Base-by-base conservation (phyloP, 2,888 invertebrate species). In the Ectropis crepuscularia region DNA sequence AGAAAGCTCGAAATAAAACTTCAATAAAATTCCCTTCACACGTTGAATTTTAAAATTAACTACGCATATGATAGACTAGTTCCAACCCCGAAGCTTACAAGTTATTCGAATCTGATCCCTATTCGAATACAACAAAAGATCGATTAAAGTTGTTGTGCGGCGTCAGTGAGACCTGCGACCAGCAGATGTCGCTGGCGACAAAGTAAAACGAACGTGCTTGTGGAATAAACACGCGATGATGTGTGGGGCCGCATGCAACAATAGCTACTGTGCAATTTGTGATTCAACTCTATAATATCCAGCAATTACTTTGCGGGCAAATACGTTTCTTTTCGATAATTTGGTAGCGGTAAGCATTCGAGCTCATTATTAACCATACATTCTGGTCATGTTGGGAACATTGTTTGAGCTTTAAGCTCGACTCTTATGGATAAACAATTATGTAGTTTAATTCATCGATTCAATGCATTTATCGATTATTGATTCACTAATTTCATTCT, bases 161-260 rank as follows among this genome's bases (percentile, higher is more conserved):
- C 61, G 68, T 67, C 70, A 61, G 53, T 53, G 54, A 67, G 67
- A 69, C 65, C 66, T 67, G 57, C 64, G 71, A 64, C 65, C 59
- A 75, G 81, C 88, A 88, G 89, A 90, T 91, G 90, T 88, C 86
- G 84, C 83, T 73, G 72, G 83, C 91, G 92, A 92, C 92, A 92
- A 90, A 89, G 92, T 92, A 90, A 87, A 82, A 77, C 77, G 90
- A 83, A 90, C 92, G 92, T 92, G 92, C 90, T 82, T 79, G 83
- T 82, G 83, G 83, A 81, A 83, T 92, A 92, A 92, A 92, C 92
- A 92, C 74, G 75, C 72, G 69, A 82, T 88, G 81, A 87, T 87
- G 90, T 90, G 92, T 91, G 92, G 90, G 90, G 90, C 90, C 89
- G 80, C 60, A 61, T 53, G 81, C 84, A 87, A 90, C 90, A 90